Evolutionary conservation across 2,888 invertebrate genomes (phyloP).

Genomic region (Dasypogon diadema): DNA sequence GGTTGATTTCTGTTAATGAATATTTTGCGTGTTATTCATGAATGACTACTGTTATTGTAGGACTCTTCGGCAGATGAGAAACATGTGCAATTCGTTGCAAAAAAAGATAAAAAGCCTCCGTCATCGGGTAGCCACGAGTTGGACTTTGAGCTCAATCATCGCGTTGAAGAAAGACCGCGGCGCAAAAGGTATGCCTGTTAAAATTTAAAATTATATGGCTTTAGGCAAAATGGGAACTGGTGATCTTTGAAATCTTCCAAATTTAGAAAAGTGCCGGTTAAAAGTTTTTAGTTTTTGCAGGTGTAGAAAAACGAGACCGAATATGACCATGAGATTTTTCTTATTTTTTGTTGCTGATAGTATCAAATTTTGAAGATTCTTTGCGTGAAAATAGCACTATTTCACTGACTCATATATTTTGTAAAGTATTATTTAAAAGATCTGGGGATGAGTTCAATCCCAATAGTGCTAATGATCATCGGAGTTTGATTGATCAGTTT

Average conservation of each 20-base stretch:
- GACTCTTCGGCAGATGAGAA: slow-evolving; percentile 68
- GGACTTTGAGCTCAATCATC: slow-evolving; percentile 65
- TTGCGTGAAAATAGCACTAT: neutral
- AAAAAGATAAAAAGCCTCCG: slow-evolving; percentile 64
- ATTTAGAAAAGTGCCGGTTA: too few relatives aligned
- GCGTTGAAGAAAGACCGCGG: slow-evolving; percentile 69
- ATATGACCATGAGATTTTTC: too few relatives aligned
- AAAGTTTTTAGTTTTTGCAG: neutral
- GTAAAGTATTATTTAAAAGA: too few relatives aligned
- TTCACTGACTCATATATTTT: neutral
- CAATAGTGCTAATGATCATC: too few relatives aligned
- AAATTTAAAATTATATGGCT: too few relatives aligned
- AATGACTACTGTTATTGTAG: slow-evolving; percentile 53
- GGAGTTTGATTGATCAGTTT: too few relatives aligned
- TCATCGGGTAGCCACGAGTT: slow-evolving; percentile 56
- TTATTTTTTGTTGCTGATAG: too few relatives aligned
- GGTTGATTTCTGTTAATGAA: neutral
- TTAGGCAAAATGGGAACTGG: too few relatives aligned
- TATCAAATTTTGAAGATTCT: too few relatives aligned
- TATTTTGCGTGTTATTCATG: neutral
- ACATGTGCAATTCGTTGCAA: slow-evolving; percentile 70
- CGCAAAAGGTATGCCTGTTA: slow-evolving; percentile 71
- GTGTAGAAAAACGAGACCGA: too few relatives aligned
- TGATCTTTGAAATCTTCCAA: too few relatives aligned
- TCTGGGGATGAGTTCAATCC: too few relatives aligned